Percentiles rank a stretch among this genome's conserved stretches.
phyloP scores from a whole-genome alignment of 1,140 invertebrate species.

The Charaxes varanes region DNA sequence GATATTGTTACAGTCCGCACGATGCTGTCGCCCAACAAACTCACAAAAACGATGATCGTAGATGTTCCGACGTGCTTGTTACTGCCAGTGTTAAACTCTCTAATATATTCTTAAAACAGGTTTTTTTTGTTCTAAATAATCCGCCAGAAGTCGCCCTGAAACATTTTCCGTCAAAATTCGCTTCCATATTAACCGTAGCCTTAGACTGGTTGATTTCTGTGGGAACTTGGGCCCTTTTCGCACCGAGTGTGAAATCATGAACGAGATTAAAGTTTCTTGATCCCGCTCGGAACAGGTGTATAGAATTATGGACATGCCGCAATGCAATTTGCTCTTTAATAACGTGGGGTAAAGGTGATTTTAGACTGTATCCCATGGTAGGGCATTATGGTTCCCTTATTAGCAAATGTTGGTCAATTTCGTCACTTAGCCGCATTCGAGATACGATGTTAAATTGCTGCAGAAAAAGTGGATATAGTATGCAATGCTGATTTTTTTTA shows the following conservation, averaged over 20 bases:
- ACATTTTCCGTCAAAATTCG: no score
- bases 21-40: no score
- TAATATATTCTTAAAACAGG: no score
- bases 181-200: no score
- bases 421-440: slow-evolving; percentile 34
- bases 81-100: no score
- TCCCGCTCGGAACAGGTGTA: slow-evolving; percentile 55
- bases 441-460: slow-evolving; percentile 25
- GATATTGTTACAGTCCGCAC: no score
- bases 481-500: no score
- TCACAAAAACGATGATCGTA: no score
- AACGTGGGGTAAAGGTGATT: slow-evolving; percentile 27
- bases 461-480: slow-evolving; percentile 37
- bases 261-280: slow-evolving; percentile 47
- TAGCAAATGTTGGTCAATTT: slow-evolving; percentile 41
- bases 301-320: slow-evolving; percentile 19
- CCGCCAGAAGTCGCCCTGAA: no score
- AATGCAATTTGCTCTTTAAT: slow-evolving; percentile 27
- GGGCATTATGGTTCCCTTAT: slow-evolving; percentile 44
- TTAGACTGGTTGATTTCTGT: slow-evolving; percentile 33
- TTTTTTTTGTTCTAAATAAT: no score
- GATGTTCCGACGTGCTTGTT: no score
- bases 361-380: slow-evolving; percentile 21
- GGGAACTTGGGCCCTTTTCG: slow-evolving; percentile 35
- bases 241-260: slow-evolving; percentile 25